These are phyloP conservation scores for Orthosia gothica DNA, from an alignment of 2,888 invertebrate genomes.

Conservation along the genomic window DNA sequence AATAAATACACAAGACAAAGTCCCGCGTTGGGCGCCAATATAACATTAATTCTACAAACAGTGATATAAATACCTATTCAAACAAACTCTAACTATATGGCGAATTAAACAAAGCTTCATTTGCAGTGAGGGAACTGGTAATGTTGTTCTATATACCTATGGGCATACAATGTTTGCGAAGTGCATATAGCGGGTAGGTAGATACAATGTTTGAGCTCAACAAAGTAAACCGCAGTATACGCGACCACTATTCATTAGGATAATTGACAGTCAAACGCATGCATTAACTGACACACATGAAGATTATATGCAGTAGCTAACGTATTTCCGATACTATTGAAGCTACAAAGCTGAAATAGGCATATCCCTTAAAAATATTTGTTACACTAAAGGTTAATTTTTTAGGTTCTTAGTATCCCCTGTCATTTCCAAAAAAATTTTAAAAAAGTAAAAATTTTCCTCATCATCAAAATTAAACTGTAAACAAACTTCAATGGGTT, in stretches of 20 bases:
- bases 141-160: constrained; percentile 15
- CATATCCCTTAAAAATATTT: neutral
- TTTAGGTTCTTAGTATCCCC: neutral
- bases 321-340: constrained; percentile 14
- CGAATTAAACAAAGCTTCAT: constrained; percentile 56
- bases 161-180: constrained; percentile 60
- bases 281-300: constrained; percentile 65
- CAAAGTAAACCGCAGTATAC: constrained; percentile 78
- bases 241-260: constrained; percentile 80
- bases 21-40: constrained; percentile 59
- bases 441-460: neutral
- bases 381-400: neutral
- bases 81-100: constrained; percentile 21
- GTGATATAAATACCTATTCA: constrained; percentile 34
- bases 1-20: constrained; percentile 25
- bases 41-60: constrained; percentile 38
- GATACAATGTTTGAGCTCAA: constrained; percentile 74
- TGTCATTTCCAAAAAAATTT: neutral
- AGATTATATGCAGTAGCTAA: constrained; percentile 27
- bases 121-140: constrained; percentile 37
- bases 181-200: constrained; percentile 55
- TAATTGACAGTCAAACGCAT: constrained; percentile 81
- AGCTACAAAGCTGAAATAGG: neutral
- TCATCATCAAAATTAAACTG: constrained; percentile 8
- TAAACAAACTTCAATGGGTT: constrained; percentile 39